Evolutionary conservation across 2,888 invertebrate genomes (phyloP), one percentile per base, ranked within the genome.

Genomic region (Lochmaea crataegi): DNA sequence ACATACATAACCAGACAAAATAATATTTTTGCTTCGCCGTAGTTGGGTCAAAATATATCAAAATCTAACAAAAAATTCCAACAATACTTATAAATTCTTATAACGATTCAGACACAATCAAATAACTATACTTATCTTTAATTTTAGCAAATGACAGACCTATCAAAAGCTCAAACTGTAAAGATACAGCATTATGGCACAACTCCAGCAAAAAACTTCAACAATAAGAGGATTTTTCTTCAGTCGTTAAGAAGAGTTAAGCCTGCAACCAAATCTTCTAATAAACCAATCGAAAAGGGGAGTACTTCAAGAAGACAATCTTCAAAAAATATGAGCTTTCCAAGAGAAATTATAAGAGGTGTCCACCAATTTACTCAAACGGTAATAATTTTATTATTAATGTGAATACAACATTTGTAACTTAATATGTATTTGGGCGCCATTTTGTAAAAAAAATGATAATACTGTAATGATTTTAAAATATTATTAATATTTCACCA

Each of bases 321-420:
- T 45, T 14, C 68, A 1, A 16, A 63, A 22, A 68, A 38, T 22
- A 72, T 72, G 72, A 68, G 56, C 51, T 70, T 70, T 45, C 72
- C 72, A 4, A 51, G 68, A 12, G 72, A 72, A 26, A 64, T 72
- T 18, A 45, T 72, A 11, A 72, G 63, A 38, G 65, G 72, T n/a
- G 68, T 72, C 12, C 65, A 64, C 51, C 67, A 68, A 4, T 58
- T 72, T 26, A 64, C 68, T 11, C 72, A 72, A 72, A 57, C 72
- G 68, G 72, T 72, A 71, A 53, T 18, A 16, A 16, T 18, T 53
- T 53, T 16, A 45, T 12, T 12, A 12, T 45, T 45, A 12, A 45
- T 2, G 3, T 45, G 11, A 12, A 45, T 45, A 12, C 4, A 22
- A 22, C 22, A 22, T 22, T 22, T 22, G 2, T 22, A 22, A 22